These are phyloP conservation scores for Chaitophorus viminalis DNA, from an alignment of 2,888 invertebrate genomes.

Conservation along the genomic window DNA sequence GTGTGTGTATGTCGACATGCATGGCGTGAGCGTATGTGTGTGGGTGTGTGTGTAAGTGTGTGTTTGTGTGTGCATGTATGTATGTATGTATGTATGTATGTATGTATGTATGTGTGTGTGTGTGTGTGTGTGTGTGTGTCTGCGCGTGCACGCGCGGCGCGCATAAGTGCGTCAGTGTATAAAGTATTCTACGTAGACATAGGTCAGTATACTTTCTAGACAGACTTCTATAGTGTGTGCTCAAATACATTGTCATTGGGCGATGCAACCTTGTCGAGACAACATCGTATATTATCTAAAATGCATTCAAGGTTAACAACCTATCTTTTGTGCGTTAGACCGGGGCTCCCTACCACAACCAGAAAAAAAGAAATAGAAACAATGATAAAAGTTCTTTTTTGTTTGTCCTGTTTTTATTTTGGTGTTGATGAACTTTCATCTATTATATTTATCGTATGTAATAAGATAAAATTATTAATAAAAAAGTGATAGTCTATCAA, in stretches of 20 bases:
- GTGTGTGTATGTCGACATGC: no score
- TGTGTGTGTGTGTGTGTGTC: not conserved
- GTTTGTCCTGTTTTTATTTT: not conserved
- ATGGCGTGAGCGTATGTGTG: not conserved
- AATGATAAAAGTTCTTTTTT: slow-evolving; percentile 1
- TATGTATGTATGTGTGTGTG: not conserved
- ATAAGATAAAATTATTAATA: not conserved
- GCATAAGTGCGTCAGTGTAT: not conserved
- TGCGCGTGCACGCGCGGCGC: not conserved
- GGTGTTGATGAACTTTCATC: not conserved
- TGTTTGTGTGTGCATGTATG: not conserved
- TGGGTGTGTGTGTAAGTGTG: not conserved
- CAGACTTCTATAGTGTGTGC: slow-evolving; percentile 21
- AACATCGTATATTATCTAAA: slow-evolving; percentile 38
- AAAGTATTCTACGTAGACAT: slow-evolving; percentile 29
- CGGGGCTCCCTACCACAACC: not conserved
- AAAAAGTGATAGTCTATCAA: not conserved
- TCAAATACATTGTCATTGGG: slow-evolving; percentile 47
- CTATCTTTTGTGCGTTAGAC: not conserved
- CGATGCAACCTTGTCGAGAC: slow-evolving; percentile 41
- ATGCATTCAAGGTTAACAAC: slow-evolving; percentile 58
- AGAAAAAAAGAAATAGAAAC: not conserved
- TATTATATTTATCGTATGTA: not conserved
- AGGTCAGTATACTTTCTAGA: slow-evolving; percentile 55
- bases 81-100: not conserved